Conservation (phyloP, 2,888 invertebrate genomes). For the Pharmacophagus antenor region DNA sequence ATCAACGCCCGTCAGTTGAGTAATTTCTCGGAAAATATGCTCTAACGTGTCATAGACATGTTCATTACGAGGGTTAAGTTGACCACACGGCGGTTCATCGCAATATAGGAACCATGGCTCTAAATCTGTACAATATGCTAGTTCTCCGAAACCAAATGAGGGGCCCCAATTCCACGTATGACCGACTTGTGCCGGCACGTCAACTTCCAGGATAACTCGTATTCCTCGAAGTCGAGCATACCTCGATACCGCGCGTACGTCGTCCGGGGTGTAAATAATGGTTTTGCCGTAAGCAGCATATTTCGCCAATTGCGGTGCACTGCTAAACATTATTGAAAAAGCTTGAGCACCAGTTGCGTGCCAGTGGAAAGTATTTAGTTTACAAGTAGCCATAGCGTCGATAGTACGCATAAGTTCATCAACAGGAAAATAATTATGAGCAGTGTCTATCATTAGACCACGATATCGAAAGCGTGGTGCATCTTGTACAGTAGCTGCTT, state of each 20-base stretch:
- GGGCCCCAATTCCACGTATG: conserved; percentile 90
- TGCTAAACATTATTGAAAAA: conserved; percentile 89
- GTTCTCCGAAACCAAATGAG: conserved; percentile 82
- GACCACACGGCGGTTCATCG: conserved; percentile 90
- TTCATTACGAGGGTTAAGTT: conserved; percentile 87
- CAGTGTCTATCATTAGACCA: conserved; percentile 93
- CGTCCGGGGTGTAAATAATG: conserved; percentile 84
- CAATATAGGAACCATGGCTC: conserved; percentile 87
- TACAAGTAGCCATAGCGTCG: conserved; percentile 92
- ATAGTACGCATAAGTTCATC: conserved; percentile 85
- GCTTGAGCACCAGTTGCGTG: conserved; percentile 93
- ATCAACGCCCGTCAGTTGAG: conserved; percentile 86
- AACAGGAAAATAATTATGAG: conserved; percentile 90
- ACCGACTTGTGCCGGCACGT: conserved; percentile 91
- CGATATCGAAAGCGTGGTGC: conserved; percentile 88
- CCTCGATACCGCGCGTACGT: conserved; percentile 85
- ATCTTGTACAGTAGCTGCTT: conserved; percentile 85
- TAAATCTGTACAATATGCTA: conserved; percentile 87
- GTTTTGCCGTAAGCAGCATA: conserved; percentile 91
- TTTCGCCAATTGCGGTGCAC: conserved; percentile 86
- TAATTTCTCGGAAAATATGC: conserved; percentile 86
- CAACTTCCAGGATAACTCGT: conserved; percentile 91
- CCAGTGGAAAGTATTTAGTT: conserved; percentile 96
- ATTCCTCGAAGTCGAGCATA: conserved; percentile 91
- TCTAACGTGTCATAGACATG: conserved; percentile 85